Percentiles rank a stretch among this genome's conserved stretches.
These are phyloP conservation scores for Corella eumyota DNA, from an alignment of 23 tunicate species.

Conservation along the genomic window DNA sequence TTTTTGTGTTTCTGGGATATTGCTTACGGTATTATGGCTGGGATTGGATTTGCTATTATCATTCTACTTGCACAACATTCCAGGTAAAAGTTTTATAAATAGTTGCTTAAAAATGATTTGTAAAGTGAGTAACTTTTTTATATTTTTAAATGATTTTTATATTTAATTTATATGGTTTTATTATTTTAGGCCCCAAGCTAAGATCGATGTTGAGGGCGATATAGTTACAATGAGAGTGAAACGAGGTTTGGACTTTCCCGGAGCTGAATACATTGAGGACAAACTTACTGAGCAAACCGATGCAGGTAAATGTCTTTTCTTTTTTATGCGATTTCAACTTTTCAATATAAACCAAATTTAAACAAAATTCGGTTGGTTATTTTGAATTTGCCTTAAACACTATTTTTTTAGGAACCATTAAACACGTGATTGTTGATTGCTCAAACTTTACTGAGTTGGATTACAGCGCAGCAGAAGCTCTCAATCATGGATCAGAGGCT, in stretches of 20 bases:
- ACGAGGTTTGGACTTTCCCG: conserved; percentile 65
- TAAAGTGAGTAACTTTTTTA: too few relatives aligned
- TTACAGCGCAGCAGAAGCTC: conserved; percentile 60
- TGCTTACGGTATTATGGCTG: conserved; percentile 82
- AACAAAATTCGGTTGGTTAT: too few relatives aligned
- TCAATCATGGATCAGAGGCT: conserved; percentile 47
- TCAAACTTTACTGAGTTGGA: conserved; percentile 21
- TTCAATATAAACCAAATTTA: too few relatives aligned
- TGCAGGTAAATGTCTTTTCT: conserved; percentile 31
- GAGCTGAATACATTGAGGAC: conserved; percentile 65
- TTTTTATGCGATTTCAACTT: too few relatives aligned
- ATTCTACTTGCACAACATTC: conserved; percentile 53
- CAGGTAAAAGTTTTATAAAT: conserved; percentile 6
- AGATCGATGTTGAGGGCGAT: conserved; percentile 5
- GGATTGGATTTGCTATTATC: conserved; percentile 44
- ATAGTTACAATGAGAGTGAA: conserved; percentile 11
- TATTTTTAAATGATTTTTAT: too few relatives aligned
- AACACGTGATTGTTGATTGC: conserved; percentile 47
- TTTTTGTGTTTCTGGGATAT: conserved; percentile 75
- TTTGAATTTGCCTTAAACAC: conserved; percentile 1
- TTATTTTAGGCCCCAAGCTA: conserved; percentile 42
- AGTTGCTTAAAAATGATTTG: background rate
- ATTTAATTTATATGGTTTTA: too few relatives aligned
- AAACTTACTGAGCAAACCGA: conserved; percentile 30
- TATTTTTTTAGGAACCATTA: conserved; percentile 22